phyloP scores from a whole-genome alignment of 53 echinoderm and acorn worm species.

The Antedon mediterranea region DNA sequence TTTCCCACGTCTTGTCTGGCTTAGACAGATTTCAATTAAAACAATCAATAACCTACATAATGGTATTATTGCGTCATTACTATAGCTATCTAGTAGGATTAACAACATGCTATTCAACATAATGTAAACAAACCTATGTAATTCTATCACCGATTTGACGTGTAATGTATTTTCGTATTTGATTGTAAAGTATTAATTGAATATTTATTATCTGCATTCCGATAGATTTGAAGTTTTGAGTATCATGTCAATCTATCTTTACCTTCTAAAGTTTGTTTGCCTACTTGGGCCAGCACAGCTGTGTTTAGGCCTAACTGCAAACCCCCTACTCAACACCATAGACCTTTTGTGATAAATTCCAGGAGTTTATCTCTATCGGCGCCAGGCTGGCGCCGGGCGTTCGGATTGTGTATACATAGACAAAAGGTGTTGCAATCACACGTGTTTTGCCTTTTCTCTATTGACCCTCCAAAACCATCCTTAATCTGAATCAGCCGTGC shows the following conservation, averaged over 20 bases:
- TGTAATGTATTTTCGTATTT: too few relatives aligned
- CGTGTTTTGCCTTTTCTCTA: background rate
- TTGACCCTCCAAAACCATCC: background rate
- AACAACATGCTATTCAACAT: too few relatives aligned
- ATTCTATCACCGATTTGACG: too few relatives aligned
- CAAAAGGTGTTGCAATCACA: background rate
- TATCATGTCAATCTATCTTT: background rate
- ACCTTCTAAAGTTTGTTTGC: background rate
- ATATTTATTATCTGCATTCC: background rate
- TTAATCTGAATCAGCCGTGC: background rate
- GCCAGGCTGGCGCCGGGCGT: background rate
- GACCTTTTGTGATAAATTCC: constrained; percentile 1
- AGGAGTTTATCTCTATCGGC: background rate
- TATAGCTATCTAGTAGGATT: too few relatives aligned
- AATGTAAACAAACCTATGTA: too few relatives aligned
- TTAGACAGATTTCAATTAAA: too few relatives aligned
- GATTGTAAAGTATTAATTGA: too few relatives aligned
- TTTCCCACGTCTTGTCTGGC: too few relatives aligned
- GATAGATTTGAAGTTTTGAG: background rate
- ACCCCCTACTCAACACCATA: background rate
- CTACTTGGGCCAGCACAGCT: background rate
- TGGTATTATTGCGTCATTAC: too few relatives aligned
- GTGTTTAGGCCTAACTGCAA: background rate
- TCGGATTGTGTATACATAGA: background rate
- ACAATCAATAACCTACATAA: too few relatives aligned